A percentile compares a stretch with the other conserved stretches of the same genome.
Conservation (phyloP, 2,797 vertebrate genomes). For the Gymnocypris eckloni region DNA sequence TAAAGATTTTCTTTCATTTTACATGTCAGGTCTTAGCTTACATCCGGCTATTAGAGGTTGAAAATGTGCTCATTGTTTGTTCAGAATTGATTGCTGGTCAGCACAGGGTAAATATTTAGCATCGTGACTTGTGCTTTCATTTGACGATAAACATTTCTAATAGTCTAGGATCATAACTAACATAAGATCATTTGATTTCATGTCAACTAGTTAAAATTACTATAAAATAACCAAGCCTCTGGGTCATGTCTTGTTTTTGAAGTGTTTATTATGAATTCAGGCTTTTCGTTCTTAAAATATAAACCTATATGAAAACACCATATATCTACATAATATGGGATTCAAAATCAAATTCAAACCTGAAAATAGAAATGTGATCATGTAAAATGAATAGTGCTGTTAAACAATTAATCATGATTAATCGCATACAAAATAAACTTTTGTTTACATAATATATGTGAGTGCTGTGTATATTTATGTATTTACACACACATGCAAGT, state of each 20-base stretch:
- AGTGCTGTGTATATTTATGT: too few species aligned
- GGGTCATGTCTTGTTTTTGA: background rate
- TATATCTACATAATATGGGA: background rate
- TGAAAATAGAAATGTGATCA: background rate
- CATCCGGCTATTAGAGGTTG: background rate
- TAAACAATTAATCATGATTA: background rate
- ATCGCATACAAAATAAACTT: too few species aligned
- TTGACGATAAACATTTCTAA: background rate
- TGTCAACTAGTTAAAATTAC: background rate
- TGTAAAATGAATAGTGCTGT: background rate
- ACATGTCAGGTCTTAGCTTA: background rate
- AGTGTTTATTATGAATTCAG: conserved; percentile 6
- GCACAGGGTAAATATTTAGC: background rate
- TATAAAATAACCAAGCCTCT: background rate
- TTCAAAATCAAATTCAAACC: background rate
- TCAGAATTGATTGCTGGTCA: background rate
- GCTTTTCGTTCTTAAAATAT: conserved; percentile 23
- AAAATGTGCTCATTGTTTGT: background rate
- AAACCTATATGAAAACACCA: background rate
- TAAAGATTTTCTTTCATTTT: background rate
- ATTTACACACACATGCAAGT: background rate
- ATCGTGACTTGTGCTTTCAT: background rate
- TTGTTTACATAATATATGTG: too few species aligned
- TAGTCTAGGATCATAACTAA: background rate
- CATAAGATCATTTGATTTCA: background rate